phyloP scores from a whole-genome alignment of 2,888 invertebrate species.

The Drosophila pseudotalamancana region DNA sequence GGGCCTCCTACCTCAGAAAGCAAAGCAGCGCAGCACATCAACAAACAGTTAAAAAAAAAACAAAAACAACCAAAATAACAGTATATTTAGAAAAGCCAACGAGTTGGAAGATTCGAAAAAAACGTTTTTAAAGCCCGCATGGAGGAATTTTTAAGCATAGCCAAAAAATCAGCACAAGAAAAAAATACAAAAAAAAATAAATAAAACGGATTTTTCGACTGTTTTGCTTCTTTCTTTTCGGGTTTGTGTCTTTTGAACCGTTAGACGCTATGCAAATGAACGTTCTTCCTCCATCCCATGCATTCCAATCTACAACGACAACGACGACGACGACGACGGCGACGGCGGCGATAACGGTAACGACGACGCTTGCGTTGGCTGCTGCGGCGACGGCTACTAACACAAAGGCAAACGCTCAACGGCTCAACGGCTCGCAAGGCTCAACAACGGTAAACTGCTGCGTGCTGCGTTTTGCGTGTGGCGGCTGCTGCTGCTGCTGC shows the following conservation, averaged over 20 bases:
- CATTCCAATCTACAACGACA: slow-evolving; percentile 50
- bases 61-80: background rate
- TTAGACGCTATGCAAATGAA: slow-evolving; percentile 47
- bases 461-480: slow-evolving; percentile 26
- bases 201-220: slow-evolving; percentile 1
- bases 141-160: background rate
- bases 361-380: slow-evolving; percentile 2
- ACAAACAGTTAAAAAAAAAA: slow-evolving; percentile 18
- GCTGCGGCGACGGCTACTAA: slow-evolving; percentile 19
- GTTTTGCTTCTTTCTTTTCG: slow-evolving; percentile 8
- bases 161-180: slow-evolving; percentile 37
- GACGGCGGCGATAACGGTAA: slow-evolving; percentile 10
- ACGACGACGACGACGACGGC: slow-evolving; percentile 11
- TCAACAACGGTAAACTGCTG: slow-evolving; percentile 34
- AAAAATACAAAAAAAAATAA: slow-evolving; percentile 31
- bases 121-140: background rate
- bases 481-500: slow-evolving; percentile 35
- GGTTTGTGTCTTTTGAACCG: slow-evolving; percentile 35
- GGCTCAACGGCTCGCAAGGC: slow-evolving; percentile 20
- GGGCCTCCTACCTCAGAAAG: slow-evolving; percentile 42
- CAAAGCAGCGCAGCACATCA: slow-evolving; percentile 39
- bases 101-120: slow-evolving; percentile 10
- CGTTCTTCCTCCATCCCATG: slow-evolving; percentile 45
- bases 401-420: slow-evolving; percentile 22
- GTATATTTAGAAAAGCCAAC: background rate